phyloP scores from a whole-genome alignment of 2,797 vertebrate genomes.

The Coendou prehensilis region DNA sequence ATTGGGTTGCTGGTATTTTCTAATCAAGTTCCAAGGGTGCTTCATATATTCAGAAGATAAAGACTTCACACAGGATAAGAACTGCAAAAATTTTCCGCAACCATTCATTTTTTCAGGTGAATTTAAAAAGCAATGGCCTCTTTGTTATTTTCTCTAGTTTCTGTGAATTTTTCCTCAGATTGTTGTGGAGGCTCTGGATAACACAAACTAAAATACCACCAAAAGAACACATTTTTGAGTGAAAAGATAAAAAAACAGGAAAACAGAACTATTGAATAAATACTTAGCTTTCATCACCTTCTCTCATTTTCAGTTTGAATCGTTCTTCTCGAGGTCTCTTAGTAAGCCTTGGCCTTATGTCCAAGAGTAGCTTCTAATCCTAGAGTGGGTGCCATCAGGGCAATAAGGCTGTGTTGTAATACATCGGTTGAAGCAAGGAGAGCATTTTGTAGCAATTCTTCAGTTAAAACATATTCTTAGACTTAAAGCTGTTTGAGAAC shows the following conservation, averaged over 20 bases:
- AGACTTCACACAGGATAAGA: neutral
- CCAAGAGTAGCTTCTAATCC: neutral
- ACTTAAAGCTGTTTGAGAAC: slow-evolving; percentile 49
- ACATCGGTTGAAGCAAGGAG: neutral
- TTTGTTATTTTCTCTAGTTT: slow-evolving; percentile 45
- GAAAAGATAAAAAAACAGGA: neutral
- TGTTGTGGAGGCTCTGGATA: neutral
- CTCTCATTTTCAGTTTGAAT: neutral
- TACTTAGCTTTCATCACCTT: slow-evolving; percentile 16
- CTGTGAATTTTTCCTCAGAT: neutral
- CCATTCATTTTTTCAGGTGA: neutral
- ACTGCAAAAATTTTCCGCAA: neutral
- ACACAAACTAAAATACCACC: slow-evolving; percentile 29
- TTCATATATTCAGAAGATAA: neutral
- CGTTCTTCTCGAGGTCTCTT: neutral
- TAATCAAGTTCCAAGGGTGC: slow-evolving; percentile 19
- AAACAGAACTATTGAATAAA: neutral
- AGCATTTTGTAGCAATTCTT: slow-evolving; percentile 13
- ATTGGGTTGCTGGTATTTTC: neutral
- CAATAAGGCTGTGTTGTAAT: neutral
- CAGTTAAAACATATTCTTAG: slow-evolving; percentile 60
- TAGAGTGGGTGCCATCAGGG: neutral
- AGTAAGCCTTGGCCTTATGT: neutral
- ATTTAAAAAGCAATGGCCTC: neutral
- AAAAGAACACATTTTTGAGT: neutral